A percentile compares a stretch with the other conserved stretches of the same genome.
Conservation (phyloP, 2,113 vertebrate species). For the Procavia capensis region DNA sequence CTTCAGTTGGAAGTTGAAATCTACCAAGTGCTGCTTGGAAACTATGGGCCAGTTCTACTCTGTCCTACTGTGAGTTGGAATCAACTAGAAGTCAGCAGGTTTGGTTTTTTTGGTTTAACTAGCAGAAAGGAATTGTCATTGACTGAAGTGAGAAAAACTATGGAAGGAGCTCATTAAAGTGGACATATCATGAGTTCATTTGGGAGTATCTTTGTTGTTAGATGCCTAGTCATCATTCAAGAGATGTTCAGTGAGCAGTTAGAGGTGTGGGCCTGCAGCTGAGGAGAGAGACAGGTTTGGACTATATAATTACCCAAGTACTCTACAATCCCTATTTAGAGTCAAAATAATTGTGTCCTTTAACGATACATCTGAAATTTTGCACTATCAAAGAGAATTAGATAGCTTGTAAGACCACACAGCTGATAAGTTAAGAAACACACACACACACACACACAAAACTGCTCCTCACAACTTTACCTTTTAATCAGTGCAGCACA, state of each 20-base stretch:
- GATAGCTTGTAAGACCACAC: background rate
- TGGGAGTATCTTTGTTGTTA: background rate
- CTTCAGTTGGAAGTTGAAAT: too few species aligned
- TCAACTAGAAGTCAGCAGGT: too few species aligned
- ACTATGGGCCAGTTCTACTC: too few species aligned
- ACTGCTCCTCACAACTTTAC: background rate
- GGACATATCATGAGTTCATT: background rate
- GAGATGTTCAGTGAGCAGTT: background rate
- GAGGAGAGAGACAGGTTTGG: background rate
- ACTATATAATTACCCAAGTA: background rate
- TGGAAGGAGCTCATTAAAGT: background rate
- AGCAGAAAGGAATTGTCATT: background rate
- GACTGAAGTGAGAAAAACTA: background rate
- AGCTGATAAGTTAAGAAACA: background rate
- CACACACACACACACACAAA: background rate
- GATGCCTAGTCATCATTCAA: background rate
- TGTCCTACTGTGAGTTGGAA: too few species aligned
- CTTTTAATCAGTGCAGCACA: background rate
- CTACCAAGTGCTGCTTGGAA: too few species aligned
- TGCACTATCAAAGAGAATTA: background rate
- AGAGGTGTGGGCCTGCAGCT: background rate
- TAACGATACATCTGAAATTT: background rate
- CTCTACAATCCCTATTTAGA: background rate
- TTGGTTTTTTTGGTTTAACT: too few species aligned
- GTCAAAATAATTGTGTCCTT: background rate